Evolutionary conservation across 2,888 invertebrate species (phyloP).

Genomic region (Cataglyphis albicans): DNA sequence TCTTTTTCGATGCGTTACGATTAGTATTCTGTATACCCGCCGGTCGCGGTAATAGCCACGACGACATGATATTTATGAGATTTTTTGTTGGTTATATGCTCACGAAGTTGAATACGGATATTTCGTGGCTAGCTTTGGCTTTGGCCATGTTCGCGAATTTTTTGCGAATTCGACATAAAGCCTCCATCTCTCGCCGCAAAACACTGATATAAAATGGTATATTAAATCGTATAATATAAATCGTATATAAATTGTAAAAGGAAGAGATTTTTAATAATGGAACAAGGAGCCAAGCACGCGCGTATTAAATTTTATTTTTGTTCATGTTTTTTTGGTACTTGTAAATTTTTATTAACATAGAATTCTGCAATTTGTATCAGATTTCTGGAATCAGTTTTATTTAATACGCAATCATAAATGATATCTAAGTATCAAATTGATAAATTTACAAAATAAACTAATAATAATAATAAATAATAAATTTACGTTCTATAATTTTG

Average conservation of each 20-base stretch:
- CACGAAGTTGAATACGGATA: constrained; percentile 38
- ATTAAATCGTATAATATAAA: constrained; percentile 15
- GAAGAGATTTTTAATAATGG: background rate
- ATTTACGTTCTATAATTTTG: too few relatives aligned
- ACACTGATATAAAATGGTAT: constrained; percentile 10
- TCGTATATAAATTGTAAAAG: background rate
- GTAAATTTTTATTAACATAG: background rate
- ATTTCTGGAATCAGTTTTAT: background rate
- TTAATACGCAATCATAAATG: background rate
- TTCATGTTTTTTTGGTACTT: background rate
- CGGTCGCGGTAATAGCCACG: constrained; percentile 37
- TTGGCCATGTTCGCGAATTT: constrained; percentile 36
- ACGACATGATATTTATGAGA: constrained; percentile 50
- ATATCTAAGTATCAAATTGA: background rate
- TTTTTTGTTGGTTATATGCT: constrained; percentile 36
- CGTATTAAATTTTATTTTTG: background rate
- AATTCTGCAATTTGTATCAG: background rate
- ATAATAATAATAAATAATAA: too few relatives aligned
- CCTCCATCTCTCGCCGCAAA: constrained; percentile 9
- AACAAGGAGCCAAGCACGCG: background rate
- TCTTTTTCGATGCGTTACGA: constrained; percentile 14
- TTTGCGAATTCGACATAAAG: constrained; percentile 27
- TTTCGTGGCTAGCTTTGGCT: constrained; percentile 37
- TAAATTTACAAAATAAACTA: background rate
- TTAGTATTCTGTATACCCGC: constrained; percentile 37